Evolutionary conservation across 2,797 vertebrate genomes (phyloP).

Genomic region (Tapera naevia): DNA sequence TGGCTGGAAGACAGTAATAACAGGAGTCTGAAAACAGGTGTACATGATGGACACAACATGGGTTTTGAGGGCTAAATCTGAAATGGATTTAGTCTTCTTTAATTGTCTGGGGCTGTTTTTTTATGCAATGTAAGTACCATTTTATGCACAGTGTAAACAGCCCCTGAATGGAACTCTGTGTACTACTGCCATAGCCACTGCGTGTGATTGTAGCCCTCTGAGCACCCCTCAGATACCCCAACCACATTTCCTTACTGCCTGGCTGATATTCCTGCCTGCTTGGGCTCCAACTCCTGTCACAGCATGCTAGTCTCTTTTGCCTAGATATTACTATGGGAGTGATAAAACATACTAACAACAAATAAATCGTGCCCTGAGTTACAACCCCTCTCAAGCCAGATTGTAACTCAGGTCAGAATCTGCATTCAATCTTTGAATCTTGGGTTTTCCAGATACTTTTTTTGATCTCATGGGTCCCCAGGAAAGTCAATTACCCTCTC

Average conservation of each 20-base stretch:
- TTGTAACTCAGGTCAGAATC: neutral
- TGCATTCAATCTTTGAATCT: neutral
- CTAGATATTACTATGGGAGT: neutral
- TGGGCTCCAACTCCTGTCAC: neutral
- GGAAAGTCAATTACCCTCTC: neutral
- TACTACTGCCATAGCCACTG: neutral
- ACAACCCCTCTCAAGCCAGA: neutral
- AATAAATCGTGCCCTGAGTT: neutral
- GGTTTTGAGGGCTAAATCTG: neutral
- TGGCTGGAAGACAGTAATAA: neutral
- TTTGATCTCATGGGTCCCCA: neutral
- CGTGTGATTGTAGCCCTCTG: neutral
- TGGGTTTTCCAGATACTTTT: neutral
- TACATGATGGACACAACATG: neutral
- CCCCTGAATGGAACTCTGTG: neutral
- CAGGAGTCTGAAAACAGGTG: neutral
- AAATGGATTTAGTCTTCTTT: neutral
- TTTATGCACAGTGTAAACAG: neutral
- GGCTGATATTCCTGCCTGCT: neutral
- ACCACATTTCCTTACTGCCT: neutral
- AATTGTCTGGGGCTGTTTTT: neutral
- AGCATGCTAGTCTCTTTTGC: neutral
- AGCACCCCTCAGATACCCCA: neutral
- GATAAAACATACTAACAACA: neutral
- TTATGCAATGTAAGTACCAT: neutral